Conservation (phyloP, 2,888 invertebrate genomes). For the Onthophagus sagittarius region DNA sequence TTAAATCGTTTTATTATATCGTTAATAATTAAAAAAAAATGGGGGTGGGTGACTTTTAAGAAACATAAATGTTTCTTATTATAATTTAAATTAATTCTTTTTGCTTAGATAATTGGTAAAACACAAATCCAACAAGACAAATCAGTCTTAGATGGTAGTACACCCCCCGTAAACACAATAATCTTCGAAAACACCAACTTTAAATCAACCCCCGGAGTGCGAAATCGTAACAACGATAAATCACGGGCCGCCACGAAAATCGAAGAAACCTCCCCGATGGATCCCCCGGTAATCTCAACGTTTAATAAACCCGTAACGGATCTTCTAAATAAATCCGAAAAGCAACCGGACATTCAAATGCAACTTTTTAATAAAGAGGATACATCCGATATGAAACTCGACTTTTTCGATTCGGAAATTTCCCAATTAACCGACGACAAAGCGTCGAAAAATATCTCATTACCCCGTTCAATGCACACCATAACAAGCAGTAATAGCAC, state of each 20-base stretch:
- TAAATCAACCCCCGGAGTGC: slow-evolving; percentile 66
- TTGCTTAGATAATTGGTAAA: slow-evolving; percentile 38
- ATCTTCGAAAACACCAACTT: slow-evolving; percentile 92
- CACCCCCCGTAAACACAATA: slow-evolving; percentile 80
- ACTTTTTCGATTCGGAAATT: slow-evolving; percentile 86
- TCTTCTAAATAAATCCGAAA: slow-evolving; percentile 49
- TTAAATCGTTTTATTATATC: too few relatives aligned
- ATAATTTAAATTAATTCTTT: too few relatives aligned
- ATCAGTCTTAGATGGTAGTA: slow-evolving; percentile 67
- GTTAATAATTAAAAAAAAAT: too few relatives aligned
- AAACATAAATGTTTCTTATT: too few relatives aligned
- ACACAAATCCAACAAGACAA: slow-evolving; percentile 41
- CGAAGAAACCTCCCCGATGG: slow-evolving; percentile 48
- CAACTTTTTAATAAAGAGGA: slow-evolving; percentile 74
- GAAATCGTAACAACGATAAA: slow-evolving; percentile 52
- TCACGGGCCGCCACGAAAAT: slow-evolving; percentile 52
- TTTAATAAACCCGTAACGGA: slow-evolving; percentile 52
- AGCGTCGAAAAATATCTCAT: slow-evolving; percentile 50
- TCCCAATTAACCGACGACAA: slow-evolving; percentile 73
- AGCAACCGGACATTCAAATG: slow-evolving; percentile 49
- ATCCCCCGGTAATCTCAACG: slow-evolving; percentile 43
- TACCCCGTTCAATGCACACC: slow-evolving; percentile 60
- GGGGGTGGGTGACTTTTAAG: too few relatives aligned
- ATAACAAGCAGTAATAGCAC: slow-evolving; percentile 61
- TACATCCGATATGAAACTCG: slow-evolving; percentile 83